Evolutionary conservation across 2,888 invertebrate genomes (phyloP).

Genomic region (Zygaena filipendulae): DNA sequence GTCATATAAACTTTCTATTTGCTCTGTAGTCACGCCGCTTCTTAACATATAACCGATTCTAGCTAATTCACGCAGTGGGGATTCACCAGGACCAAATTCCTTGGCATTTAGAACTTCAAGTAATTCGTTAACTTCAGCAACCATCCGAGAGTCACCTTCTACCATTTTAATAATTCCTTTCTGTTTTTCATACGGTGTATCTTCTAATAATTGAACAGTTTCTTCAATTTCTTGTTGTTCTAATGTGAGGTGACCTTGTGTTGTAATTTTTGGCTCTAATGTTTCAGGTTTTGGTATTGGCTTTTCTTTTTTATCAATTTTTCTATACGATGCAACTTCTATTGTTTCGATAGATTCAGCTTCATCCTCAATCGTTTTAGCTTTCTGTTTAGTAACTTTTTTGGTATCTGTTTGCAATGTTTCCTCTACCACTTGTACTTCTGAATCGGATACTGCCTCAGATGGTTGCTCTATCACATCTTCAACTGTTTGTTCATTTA

Average conservation of each 20-base stretch:
- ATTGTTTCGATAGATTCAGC: constrained; percentile 70
- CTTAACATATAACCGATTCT: constrained; percentile 83
- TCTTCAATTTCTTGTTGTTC: constrained; percentile 69
- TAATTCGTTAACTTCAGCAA: constrained; percentile 80
- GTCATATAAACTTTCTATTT: constrained; percentile 82
- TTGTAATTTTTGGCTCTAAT: constrained; percentile 58
- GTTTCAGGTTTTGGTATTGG: constrained; percentile 43
- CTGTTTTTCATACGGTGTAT: constrained; percentile 64
- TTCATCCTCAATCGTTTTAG: constrained; percentile 63
- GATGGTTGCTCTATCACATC: constrained; percentile 51
- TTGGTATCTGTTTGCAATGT: constrained; percentile 65
- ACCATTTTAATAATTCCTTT: constrained; percentile 63
- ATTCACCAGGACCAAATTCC: constrained; percentile 84
- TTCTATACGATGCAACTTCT: constrained; percentile 72
- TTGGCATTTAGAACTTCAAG: constrained; percentile 79
- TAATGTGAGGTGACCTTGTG: constrained; percentile 68
- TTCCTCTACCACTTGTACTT: constrained; percentile 65
- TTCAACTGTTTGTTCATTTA: constrained; percentile 28
- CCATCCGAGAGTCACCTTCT: constrained; percentile 67
- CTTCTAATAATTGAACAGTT: constrained; percentile 60
- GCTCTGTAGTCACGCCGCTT: constrained; percentile 78
- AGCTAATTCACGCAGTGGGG: constrained; percentile 82
- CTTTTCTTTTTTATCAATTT: constrained; percentile 65
- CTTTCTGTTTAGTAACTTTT: constrained; percentile 43
- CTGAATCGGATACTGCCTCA: constrained; percentile 53